These are phyloP conservation scores for Cryptus viduatorius DNA, from an alignment of 2,888 invertebrate species.

Conservation along the genomic window DNA sequence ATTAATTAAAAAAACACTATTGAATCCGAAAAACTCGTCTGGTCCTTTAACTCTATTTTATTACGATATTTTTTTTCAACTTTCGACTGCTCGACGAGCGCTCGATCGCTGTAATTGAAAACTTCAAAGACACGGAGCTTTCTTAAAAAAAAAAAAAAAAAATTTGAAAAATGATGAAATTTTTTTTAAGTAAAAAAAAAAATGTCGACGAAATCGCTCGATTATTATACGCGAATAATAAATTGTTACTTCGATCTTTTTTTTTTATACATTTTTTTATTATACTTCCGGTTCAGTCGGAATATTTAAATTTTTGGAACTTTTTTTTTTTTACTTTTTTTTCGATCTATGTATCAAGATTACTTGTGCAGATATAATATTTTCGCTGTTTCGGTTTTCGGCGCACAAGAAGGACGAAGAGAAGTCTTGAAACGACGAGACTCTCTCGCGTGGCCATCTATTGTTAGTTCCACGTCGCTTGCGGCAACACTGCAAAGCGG, in stretches of 20 bases:
- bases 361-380: not conserved
- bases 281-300: too few relatives aligned
- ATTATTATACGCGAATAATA: too few relatives aligned
- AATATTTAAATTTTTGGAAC: too few relatives aligned
- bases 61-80: too few relatives aligned
- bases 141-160: not conserved
- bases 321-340: not conserved
- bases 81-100: too few relatives aligned
- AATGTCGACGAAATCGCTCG: too few relatives aligned
- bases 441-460: slow-evolving; percentile 28
- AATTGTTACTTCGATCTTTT: too few relatives aligned
- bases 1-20: not conserved
- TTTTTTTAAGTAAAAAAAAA: too few relatives aligned
- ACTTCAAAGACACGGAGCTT: not conserved
- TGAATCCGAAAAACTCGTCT: too few relatives aligned
- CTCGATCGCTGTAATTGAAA: too few relatives aligned
- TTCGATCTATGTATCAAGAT: not conserved
- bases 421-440: not conserved
- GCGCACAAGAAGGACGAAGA: not conserved
- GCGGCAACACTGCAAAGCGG: not conserved
- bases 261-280: too few relatives aligned
- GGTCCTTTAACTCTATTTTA: too few relatives aligned
- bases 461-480: slow-evolving; percentile 29
- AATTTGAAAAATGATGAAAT: not conserved
- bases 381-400: not conserved